Evolutionary conservation across 2,888 invertebrate genomes (phyloP).

Genomic region (Eumerus sabulonum): DNA sequence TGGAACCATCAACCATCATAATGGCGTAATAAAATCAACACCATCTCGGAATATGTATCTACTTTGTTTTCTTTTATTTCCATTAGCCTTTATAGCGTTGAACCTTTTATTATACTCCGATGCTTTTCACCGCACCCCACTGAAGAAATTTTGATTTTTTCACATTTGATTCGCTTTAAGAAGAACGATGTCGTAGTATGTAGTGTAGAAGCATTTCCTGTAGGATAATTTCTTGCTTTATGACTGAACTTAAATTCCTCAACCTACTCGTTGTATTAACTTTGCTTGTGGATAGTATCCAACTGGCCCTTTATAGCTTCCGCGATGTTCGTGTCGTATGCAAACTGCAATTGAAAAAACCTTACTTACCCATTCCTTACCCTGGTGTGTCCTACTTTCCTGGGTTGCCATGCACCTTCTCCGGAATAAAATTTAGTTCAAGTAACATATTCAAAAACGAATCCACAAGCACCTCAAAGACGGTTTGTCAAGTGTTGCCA

Average conservation of each 20-base stretch:
- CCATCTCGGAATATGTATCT: slow-evolving; percentile 55
- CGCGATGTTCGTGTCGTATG: too few relatives aligned
- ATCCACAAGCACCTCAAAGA: slow-evolving; percentile 20
- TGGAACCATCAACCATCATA: slow-evolving; percentile 53
- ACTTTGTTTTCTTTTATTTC: slow-evolving; percentile 53
- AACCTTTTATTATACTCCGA: slow-evolving; percentile 42
- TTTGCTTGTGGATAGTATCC: too few relatives aligned
- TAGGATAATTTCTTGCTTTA: too few relatives aligned
- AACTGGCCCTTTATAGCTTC: too few relatives aligned
- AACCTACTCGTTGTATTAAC: too few relatives aligned
- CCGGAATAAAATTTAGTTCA: slow-evolving; percentile 23
- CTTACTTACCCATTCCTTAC: background rate
- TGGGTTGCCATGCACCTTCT: background rate
- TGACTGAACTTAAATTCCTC: too few relatives aligned
- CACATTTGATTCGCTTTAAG: too few relatives aligned
- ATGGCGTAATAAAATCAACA: slow-evolving; percentile 63
- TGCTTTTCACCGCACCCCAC: too few relatives aligned
- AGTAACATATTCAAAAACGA: slow-evolving; percentile 36
- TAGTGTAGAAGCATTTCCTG: too few relatives aligned
- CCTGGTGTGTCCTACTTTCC: background rate
- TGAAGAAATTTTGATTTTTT: too few relatives aligned
- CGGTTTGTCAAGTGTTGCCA: slow-evolving; percentile 13
- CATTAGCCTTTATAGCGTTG: slow-evolving; percentile 51
- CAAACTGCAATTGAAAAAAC: slow-evolving; percentile 9
- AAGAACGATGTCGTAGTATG: too few relatives aligned